These are phyloP conservation scores for Aphidoletes aphidimyza DNA, from an alignment of 2,888 invertebrate genomes.

Conservation along the genomic window DNA sequence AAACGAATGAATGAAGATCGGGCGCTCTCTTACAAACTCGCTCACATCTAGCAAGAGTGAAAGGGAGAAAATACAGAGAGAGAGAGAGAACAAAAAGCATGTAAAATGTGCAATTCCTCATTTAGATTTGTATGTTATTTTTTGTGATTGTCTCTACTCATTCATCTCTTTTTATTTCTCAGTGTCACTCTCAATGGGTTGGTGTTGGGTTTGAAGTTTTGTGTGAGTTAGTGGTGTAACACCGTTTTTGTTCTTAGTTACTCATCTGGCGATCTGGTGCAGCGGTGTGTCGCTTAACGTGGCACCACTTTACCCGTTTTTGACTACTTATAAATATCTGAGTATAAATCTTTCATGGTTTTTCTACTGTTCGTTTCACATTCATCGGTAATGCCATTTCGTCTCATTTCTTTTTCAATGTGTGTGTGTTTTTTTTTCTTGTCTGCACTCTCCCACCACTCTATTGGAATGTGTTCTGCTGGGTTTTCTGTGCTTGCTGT, in stretches of 20 bases:
- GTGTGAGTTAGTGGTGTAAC: too few species aligned
- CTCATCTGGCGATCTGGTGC: conserved; percentile 11
- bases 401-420: neutral
- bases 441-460: neutral
- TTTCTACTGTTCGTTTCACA: conserved; percentile 4
- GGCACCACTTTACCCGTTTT: conserved; percentile 29
- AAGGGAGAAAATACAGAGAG: neutral
- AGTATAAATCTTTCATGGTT: conserved; percentile 35
- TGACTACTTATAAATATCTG: conserved; percentile 41
- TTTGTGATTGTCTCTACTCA: neutral
- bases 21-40: too few species aligned
- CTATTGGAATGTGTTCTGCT: too few species aligned
- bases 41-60: too few species aligned
- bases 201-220: too few species aligned
- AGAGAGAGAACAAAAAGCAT: conserved; percentile 6
- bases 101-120: conserved; percentile 34
- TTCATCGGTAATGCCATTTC: conserved; percentile 21
- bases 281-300: neutral
- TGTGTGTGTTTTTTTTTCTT: neutral
- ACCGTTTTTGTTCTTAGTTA: neutral
- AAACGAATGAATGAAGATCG: conserved; percentile 12
- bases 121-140: conserved; percentile 22
- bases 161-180: too few species aligned
- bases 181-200: neutral
- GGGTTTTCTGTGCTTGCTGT: too few species aligned